phyloP scores from a whole-genome alignment of 2,113 vertebrate species.

The Lophotis ruficrista region DNA sequence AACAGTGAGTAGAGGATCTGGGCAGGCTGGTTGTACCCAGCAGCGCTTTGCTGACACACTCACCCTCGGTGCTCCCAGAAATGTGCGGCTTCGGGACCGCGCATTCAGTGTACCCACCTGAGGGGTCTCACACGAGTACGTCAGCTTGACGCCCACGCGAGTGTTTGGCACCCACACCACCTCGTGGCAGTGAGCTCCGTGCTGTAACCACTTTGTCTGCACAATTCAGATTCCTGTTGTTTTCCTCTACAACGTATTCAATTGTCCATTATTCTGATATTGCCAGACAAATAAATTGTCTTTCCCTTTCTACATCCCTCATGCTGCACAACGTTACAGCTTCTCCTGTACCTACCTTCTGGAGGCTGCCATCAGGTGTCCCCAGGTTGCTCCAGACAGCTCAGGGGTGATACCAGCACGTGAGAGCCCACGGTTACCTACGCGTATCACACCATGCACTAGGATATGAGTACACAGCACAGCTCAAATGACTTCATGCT shows the following conservation, averaged over 20 bases:
- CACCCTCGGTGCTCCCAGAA: not conserved
- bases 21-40: not conserved
- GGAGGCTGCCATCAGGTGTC: not conserved
- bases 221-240: not conserved
- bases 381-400: not conserved
- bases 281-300: not conserved
- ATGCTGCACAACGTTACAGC: not conserved
- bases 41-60: not conserved
- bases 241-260: not conserved
- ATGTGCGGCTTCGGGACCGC: rapidly evolving
- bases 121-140: not conserved
- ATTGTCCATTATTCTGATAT: not conserved
- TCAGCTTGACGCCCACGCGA: rapidly evolving
- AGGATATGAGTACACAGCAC: no score
- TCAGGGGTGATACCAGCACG: not conserved
- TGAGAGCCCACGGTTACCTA: not conserved
- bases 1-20: rapidly evolving
- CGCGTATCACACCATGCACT: not conserved
- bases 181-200: not conserved
- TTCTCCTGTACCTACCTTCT: not conserved
- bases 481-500: not conserved
- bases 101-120: rapidly evolving
- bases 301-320: not conserved
- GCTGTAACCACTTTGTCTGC: not conserved
- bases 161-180: not conserved